Evolutionary conservation across 2,888 invertebrate species (phyloP), one percentile per base, ranked within the genome.

Genomic region (Pterostichus madidus): DNA sequence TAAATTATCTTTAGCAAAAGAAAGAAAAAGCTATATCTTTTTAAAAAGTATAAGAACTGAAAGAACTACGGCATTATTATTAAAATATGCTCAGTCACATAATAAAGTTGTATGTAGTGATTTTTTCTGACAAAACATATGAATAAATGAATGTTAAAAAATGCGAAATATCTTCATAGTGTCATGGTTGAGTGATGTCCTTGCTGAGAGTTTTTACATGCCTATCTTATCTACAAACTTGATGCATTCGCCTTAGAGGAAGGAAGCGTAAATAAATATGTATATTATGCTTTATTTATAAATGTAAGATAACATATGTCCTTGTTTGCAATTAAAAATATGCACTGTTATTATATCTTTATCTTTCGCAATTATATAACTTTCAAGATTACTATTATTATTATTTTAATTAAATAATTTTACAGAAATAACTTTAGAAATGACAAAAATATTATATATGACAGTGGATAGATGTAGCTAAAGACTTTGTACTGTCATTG

Each of bases 241-340:
- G 39, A 39, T 39, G 10, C 7, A 59, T 17, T 17, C 24, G 11
- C 15, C 59, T 8, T 59, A 24, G 24, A 59, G 11, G 59, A 59
- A 59, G 59, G 59, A 59, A 59, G 10, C 59, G 10, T 59, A 59
- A 24, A 59, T 59, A 59, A 39, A 39, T 10, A 24, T 56, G 56
- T 56, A 24, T 56, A 39, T 56, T 56, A 56, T 56, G 56, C 56
- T 56, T 56, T 59, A 59, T 59, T 59, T 59, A 59, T 59, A 59
- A 24, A 59, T 59, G 59, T 17, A 31, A 31, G 31, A 59, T 59
- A 59, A 13, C 59, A 31, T 59, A 17, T 59, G 59, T 31, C 59
- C 59, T 24, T 24, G 24, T 31, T 56, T 59, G 11, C 59, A 59
- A 39, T 39, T 59, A 31, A 10, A 56, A 5, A 24, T 11, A 7